Conservation (phyloP, 2,888 invertebrate species). For the Aphodius sticticus region DNA sequence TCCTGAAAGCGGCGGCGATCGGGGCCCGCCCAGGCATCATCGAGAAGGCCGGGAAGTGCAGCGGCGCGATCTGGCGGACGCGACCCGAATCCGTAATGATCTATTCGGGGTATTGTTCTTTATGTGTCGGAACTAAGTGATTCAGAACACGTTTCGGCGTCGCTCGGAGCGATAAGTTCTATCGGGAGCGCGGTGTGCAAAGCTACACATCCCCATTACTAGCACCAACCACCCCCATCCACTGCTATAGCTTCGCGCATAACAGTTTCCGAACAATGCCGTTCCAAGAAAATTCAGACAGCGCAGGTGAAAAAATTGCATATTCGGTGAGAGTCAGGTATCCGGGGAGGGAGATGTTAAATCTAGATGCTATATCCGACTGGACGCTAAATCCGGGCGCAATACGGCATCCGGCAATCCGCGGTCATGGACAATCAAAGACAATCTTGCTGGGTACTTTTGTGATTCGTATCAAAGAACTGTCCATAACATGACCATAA, state of each 20-base stretch:
- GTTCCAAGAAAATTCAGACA: too few relatives aligned
- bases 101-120: constrained; percentile 56
- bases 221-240: background rate
- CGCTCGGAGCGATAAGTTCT: constrained; percentile 45
- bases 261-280: too few relatives aligned
- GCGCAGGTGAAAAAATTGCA: too few relatives aligned
- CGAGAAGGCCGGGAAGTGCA: constrained; percentile 43
- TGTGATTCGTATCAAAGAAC: too few relatives aligned
- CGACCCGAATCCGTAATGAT: constrained; percentile 55
- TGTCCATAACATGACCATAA: too few relatives aligned
- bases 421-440: too few relatives aligned
- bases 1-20: constrained; percentile 17
- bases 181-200: constrained; percentile 25
- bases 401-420: too few relatives aligned
- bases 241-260: background rate
- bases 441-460: too few relatives aligned
- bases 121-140: constrained; percentile 56
- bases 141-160: constrained; percentile 54
- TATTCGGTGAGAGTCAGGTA: too few relatives aligned
- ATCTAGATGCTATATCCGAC: too few relatives aligned
- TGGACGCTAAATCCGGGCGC: too few relatives aligned
- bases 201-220: background rate
- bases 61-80: constrained; percentile 46
- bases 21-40: constrained; percentile 34
- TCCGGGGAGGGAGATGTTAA: too few relatives aligned